A percentile compares a stretch with the other conserved stretches of the same genome.
These are phyloP conservation scores for Pygoscelis antarcticus DNA, from an alignment of 2,113 vertebrate genomes.

Conservation along the genomic window DNA sequence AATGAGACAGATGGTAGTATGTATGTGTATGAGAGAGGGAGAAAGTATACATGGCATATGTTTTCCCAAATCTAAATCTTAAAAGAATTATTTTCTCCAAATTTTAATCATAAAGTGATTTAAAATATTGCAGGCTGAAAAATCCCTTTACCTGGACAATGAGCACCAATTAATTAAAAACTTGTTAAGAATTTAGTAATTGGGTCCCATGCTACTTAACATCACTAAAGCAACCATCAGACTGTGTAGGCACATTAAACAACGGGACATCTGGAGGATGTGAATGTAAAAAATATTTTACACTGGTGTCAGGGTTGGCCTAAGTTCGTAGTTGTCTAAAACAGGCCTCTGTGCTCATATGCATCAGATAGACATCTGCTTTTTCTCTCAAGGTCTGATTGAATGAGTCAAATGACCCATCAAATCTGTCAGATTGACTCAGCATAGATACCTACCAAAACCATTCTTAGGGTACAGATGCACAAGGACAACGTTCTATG, in stretches of 20 bases:
- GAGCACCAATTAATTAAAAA: background rate
- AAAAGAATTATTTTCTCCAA: background rate
- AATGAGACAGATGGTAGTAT: rapidly evolving
- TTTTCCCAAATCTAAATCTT: background rate
- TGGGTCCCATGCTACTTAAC: background rate
- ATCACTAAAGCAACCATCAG: background rate
- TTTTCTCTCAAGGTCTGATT: background rate
- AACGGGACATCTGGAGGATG: background rate
- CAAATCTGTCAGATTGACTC: background rate
- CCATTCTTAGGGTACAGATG: background rate
- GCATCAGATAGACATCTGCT: background rate
- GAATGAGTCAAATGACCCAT: background rate
- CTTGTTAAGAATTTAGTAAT: background rate
- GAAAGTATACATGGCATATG: background rate
- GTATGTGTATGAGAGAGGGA: background rate
- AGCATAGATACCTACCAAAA: background rate
- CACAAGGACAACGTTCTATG: background rate
- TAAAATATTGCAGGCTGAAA: background rate
- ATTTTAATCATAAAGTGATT: background rate
- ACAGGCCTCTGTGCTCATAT: background rate
- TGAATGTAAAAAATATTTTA: background rate
- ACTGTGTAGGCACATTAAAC: background rate
- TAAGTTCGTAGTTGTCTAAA: background rate
- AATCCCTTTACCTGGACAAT: background rate
- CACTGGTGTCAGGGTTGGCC: background rate